Evolutionary conservation across 2,797 vertebrate species (phyloP).

Genomic region (Oryzias dopingdopingensis): DNA sequence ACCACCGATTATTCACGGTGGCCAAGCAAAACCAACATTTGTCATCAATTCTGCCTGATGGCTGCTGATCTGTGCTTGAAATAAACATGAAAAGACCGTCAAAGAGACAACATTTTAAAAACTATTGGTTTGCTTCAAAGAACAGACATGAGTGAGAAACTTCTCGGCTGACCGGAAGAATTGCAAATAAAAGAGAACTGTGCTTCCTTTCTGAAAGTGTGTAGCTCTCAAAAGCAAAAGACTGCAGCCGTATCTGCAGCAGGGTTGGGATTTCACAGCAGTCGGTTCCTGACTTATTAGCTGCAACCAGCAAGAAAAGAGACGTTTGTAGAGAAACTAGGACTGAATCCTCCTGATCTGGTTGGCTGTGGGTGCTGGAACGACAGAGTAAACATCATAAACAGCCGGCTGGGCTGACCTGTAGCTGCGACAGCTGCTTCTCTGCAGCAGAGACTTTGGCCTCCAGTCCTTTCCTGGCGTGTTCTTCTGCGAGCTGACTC

Average conservation of each 20-base stretch:
- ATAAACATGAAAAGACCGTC: too few species aligned
- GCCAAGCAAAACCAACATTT: too few species aligned
- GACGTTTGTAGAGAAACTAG: neutral
- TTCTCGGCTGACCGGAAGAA: neutral
- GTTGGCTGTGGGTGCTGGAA: too few species aligned
- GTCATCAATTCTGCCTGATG: too few species aligned
- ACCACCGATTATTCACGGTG: neutral
- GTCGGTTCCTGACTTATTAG: conserved; percentile 1
- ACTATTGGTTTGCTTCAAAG: too few species aligned
- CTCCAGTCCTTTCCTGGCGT: conserved; percentile 84
- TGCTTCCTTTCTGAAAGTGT: conserved; percentile 2
- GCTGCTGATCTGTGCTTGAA: too few species aligned
- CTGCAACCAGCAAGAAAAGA: neutral
- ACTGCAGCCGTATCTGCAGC: conserved; percentile 12
- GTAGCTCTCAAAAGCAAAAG: conserved; percentile 7
- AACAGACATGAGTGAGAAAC: neutral
- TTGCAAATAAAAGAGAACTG: conserved; percentile 3
- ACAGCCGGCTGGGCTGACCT: conserved; percentile 74
- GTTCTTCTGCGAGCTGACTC: conserved; percentile 82
- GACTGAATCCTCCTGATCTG: neutral
- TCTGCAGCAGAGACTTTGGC: conserved; percentile 78
- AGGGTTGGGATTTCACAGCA: neutral
- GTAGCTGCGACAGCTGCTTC: conserved; percentile 83
- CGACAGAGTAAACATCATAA: too few species aligned
- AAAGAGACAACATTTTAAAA: too few species aligned